These are phyloP conservation scores for Aleiodes alternator DNA, from an alignment of 2,888 invertebrate species.

Conservation along the genomic window DNA sequence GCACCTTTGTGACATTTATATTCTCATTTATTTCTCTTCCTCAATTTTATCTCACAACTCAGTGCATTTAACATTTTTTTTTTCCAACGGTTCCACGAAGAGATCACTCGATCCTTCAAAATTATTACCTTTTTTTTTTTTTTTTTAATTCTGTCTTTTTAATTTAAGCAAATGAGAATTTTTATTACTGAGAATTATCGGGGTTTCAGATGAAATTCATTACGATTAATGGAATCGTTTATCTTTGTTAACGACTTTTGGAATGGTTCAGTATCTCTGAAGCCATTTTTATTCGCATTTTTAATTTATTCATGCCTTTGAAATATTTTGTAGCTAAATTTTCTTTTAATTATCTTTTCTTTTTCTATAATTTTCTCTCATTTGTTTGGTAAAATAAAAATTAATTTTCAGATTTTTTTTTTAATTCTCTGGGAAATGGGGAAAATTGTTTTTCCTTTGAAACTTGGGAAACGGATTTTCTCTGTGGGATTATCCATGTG, in stretches of 20 bases:
- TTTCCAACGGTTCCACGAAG: neutral
- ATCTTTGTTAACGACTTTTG: constrained; percentile 9
- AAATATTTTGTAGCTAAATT: neutral
- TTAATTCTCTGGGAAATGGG: too few species aligned
- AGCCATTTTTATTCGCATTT: neutral
- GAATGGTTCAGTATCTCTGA: constrained; percentile 29
- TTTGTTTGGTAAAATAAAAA: too few species aligned
- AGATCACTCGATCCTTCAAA: constrained; percentile 7
- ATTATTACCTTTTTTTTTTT: constrained; percentile 1
- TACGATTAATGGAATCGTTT: neutral
- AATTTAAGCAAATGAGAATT: constrained; percentile 16
- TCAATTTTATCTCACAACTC: constrained; percentile 4
- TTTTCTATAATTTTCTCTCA: neutral
- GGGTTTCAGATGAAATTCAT: constrained; percentile 1
- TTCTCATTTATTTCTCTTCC: constrained; percentile 2
- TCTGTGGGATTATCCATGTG: too few species aligned
- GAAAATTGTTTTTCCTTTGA: too few species aligned
- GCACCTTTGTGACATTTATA: constrained; percentile 26
- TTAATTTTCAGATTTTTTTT: too few species aligned
- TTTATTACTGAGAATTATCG: constrained; percentile 26
- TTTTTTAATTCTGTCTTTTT: neutral
- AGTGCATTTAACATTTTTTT: neutral
- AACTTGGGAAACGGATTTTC: too few species aligned
- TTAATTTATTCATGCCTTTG: neutral
- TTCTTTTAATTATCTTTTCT: neutral